Conservation (phyloP, 1,140 invertebrate genomes). For the Aethina tumida region DNA sequence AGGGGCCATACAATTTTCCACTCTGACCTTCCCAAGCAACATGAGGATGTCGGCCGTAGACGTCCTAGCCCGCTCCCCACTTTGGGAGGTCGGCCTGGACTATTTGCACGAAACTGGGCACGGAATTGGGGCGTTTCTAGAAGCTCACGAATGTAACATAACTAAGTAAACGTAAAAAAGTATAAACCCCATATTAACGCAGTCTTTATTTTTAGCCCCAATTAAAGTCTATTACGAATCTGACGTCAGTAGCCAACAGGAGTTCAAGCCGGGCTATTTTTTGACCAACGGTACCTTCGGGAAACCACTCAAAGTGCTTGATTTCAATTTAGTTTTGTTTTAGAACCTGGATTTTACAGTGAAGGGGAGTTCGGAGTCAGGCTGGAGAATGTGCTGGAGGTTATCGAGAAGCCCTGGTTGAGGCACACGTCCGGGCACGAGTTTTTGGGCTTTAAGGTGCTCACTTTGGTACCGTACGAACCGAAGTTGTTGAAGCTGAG, state of each 20-base stretch:
- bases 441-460: conserved; percentile 65
- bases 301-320: background rate
- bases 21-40: conserved; percentile 55
- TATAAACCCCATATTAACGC: conserved; percentile 1
- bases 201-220: conserved; percentile 47
- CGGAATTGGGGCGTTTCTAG: conserved; percentile 79
- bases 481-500: conserved; percentile 75
- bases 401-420: conserved; percentile 49
- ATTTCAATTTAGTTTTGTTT: conserved; percentile 9
- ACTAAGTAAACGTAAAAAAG: conserved; percentile 3
- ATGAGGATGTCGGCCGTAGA: conserved; percentile 59
- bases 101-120: conserved; percentile 83
- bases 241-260: conserved; percentile 32
- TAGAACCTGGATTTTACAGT: conserved; percentile 74
- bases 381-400: conserved; percentile 86
- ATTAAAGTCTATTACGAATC: conserved; percentile 38
- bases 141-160: conserved; percentile 67
- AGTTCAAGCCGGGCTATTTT: conserved; percentile 73
- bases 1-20: conserved; percentile 66
- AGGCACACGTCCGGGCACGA: conserved; percentile 37
- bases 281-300: conserved; percentile 62
- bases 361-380: conserved; percentile 80
- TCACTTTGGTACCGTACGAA: conserved; percentile 89
- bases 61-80: conserved; percentile 59
- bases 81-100: conserved; percentile 74